Percentiles rank a stretch among this genome's conserved stretches.
phyloP scores from a whole-genome alignment of 1,140 invertebrate genomes.

The Conus ventricosus region DNA sequence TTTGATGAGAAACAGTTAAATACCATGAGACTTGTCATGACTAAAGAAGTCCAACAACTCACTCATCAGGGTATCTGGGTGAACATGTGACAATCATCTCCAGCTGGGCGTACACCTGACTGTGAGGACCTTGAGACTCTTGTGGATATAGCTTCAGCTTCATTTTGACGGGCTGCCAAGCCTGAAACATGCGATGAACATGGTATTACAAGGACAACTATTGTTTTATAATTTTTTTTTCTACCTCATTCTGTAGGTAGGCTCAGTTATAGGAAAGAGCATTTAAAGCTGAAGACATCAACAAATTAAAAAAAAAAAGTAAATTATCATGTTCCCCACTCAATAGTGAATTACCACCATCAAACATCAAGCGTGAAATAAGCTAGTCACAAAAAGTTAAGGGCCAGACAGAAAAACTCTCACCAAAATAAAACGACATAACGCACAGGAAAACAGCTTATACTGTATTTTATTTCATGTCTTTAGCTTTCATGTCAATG shows the following conservation, averaged over 20 bases:
- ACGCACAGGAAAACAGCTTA: too few species aligned
- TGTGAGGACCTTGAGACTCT: slow-evolving; percentile 3
- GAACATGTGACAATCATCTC: slow-evolving; percentile 6
- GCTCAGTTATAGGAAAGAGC: neutral
- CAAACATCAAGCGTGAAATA: too few species aligned
- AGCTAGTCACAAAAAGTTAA: too few species aligned
- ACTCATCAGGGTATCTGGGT: slow-evolving; percentile 14
- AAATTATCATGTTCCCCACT: too few species aligned
- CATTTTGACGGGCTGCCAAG: neutral
- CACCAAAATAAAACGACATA: too few species aligned
- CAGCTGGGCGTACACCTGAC: neutral
- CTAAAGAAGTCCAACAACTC: neutral
- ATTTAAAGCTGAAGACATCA: neutral
- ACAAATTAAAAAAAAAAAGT: too few species aligned
- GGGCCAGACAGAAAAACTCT: too few species aligned
- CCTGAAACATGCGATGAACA: neutral
- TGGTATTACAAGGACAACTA: neutral
- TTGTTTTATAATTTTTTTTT: neutral
- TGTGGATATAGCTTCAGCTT: slow-evolving; percentile 14
- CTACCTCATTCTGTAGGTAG: neutral
- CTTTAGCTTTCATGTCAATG: too few species aligned
- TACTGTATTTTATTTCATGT: too few species aligned
- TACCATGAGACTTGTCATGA: neutral
- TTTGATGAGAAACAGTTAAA: neutral
- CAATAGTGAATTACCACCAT: too few species aligned